Base-by-base conservation (phyloP, 92 coral and sea anemone species). In the Heteractis magnifica region DNA sequence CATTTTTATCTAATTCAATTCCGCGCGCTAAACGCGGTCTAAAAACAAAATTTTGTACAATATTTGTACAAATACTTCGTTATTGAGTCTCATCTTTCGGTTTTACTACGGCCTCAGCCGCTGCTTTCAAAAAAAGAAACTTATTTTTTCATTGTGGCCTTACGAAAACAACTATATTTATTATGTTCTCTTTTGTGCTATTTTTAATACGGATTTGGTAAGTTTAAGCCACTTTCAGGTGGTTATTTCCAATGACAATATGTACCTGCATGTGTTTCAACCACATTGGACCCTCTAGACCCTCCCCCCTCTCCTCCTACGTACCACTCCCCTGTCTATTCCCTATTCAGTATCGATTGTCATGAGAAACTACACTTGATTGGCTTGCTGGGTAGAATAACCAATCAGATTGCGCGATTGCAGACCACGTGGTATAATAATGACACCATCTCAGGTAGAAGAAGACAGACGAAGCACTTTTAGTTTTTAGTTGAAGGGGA, bases 381-480 rank as follows among this genome's bases (percentile, higher is more conserved):
- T 88, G 87, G 85, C 72, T 87, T 51, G 10, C 77, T 72, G 0
- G 75, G 53, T 56, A 76, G 44, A 2, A 56, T 44, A 13, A 81
- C 94, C 94, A 91, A 91, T 91, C 91, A 91, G 76, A 85, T 51
- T 41, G 65, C 62, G 84, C 20, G 53, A 65, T 26, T 5, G 0
- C 4, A 51, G 71, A 72, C 77, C 94, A 91, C 91, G 81, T 91
- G 94, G 68, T 87, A 52, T 65, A 18, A 71, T 72, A 91, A 91
- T 88, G 94, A 88, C 91, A 91, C 86, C 94, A 91, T 74, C 81
- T 81, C 9, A 68, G 41, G 77, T 75, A 65, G 53, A 79, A 86
- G 73, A 72, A 80, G 77, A 74, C 73, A 79, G 80, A 34, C 78
- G 72, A 68, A 48, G 48, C 48, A 13, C 65, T 19, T 18, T 72